phyloP scores from a whole-genome alignment of 2,797 vertebrate species.

The Protosalanx chinensis region DNA sequence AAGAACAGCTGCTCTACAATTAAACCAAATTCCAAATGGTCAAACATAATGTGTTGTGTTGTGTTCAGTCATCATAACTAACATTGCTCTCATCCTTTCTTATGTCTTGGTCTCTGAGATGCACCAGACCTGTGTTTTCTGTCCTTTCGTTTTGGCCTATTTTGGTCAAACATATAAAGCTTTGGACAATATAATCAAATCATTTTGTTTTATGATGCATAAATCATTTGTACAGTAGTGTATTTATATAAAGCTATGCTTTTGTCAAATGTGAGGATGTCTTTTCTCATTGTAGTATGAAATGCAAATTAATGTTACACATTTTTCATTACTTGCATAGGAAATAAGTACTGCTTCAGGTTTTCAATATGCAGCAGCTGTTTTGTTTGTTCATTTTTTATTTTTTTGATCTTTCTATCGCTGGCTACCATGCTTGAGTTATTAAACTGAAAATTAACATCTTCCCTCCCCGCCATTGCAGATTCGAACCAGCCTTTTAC shows the following conservation, averaged over 20 bases:
- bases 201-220: background rate
- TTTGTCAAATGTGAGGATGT: background rate
- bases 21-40: constrained; percentile 46
- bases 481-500: too few relatives aligned
- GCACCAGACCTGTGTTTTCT: too few relatives aligned
- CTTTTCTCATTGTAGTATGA: background rate
- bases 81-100: too few relatives aligned
- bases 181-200: background rate
- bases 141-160: background rate
- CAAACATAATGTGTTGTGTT: too few relatives aligned
- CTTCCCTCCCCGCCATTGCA: too few relatives aligned
- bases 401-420: too few relatives aligned
- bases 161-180: constrained; percentile 1
- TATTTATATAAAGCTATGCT: constrained; percentile 49
- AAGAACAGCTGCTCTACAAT: constrained; percentile 87
- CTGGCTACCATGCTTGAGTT: too few relatives aligned
- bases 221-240: constrained; percentile 51
- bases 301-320: background rate
- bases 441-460: too few relatives aligned
- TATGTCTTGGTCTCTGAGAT: too few relatives aligned
- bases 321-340: background rate
- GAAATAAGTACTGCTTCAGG: background rate
- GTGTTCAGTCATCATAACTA: too few relatives aligned
- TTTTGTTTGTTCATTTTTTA: too few relatives aligned
- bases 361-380: background rate